Percentiles rank a stretch among this genome's conserved stretches.
Conservation (phyloP, 2,797 vertebrate genomes). For the Saxicola maurus region DNA sequence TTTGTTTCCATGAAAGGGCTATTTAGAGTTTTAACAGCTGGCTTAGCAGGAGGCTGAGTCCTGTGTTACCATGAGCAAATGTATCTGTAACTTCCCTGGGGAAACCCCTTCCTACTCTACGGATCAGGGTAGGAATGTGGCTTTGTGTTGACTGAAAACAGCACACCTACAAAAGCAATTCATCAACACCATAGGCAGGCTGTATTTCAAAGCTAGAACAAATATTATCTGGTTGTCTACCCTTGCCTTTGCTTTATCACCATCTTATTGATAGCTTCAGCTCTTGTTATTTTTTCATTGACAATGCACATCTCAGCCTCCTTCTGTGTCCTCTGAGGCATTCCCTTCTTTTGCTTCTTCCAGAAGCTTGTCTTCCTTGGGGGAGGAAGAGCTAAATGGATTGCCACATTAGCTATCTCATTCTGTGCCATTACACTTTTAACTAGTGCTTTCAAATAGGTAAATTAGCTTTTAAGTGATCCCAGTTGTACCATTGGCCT, state of each 20-base stretch:
- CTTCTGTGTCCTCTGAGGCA: neutral
- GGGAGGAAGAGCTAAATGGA: neutral
- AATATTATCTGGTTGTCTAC: neutral
- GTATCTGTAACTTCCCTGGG: neutral
- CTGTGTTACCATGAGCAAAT: neutral
- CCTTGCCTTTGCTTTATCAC: neutral
- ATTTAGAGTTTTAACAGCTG: neutral
- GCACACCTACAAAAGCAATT: neutral
- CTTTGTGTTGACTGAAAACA: neutral
- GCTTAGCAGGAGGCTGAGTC: neutral
- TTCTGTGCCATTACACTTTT: neutral
- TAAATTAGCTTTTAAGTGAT: slow-evolving; percentile 16
- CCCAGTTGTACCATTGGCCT: neutral
- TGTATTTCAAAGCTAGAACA: neutral
- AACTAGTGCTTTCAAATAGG: slow-evolving; percentile 1
- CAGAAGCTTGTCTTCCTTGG: neutral
- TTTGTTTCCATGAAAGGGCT: neutral
- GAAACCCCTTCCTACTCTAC: neutral
- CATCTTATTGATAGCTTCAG: neutral
- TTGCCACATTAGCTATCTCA: neutral
- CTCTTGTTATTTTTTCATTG: neutral
- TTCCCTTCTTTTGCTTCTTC: neutral
- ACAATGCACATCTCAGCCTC: neutral
- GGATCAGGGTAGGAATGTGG: fast-evolving
- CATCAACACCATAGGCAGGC: neutral